Base-by-base conservation (phyloP, 2,888 invertebrate species). In the Papilio protenor region DNA sequence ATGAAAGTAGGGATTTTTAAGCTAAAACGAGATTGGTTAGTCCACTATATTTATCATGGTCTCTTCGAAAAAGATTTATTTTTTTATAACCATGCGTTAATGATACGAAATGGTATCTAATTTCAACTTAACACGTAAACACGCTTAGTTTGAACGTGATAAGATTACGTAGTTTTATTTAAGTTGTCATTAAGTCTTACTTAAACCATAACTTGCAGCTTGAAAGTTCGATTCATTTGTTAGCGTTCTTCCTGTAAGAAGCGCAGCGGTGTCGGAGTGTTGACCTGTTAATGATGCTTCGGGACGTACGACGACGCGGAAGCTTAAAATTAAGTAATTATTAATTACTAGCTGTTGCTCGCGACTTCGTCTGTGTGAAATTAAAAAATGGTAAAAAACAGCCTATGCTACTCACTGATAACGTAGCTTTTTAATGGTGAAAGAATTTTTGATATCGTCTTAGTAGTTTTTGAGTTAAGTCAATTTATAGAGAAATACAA, bases 251-350 rank as follows among this genome's bases (percentile, higher is more conserved):
- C 81, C 81, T 77, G 75, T 77, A 79, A 77, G 82, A 77, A 81
- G 83, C 83, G 83, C 81, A 83, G 80, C 81, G 73, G 84, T 81
- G 74, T 85, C 81, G 73, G 84, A 81, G 74, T 85, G 80, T 83
- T 85, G 85, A 84, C 85, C 85, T 81, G 77, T 33, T n/a, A 27
- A 59, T 80, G 78, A 81, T 78, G 82, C 81, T 85, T 79, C 85
- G 85, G 85, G 84, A 84, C 80, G 83, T 40, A 52, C 10, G 18
- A 14, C 64, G 18, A 49, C 21, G 14, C 64, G 64, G 64, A 66
- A 66, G 64, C 40, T 10, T 0, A 40, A 40, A 55, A 33, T 40
- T 4, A 75, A 33, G n/a, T n/a, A 76, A 61, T 59, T 57, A 76
- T 57, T 70, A 55, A 23, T 71, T 23, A n/a, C 70, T 33, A 33